Base-by-base conservation (phyloP, 92 coral and sea anemone species). In the Bergia sp. region DNA sequence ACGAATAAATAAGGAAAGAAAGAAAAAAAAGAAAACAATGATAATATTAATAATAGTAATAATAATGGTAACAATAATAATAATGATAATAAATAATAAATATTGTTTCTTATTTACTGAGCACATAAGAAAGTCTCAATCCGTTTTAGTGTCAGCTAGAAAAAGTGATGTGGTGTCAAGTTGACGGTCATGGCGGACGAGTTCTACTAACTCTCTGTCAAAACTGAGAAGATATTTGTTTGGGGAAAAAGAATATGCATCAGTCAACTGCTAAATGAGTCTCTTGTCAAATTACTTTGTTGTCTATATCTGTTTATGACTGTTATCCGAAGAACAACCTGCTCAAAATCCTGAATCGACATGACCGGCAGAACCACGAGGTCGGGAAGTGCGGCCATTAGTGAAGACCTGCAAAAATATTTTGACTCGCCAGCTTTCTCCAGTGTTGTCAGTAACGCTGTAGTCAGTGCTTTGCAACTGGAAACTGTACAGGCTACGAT, bases 381-480 rank as follows among this genome's bases (percentile, higher is more conserved):
- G 0, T 73, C 77, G 76, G 73, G 87, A 36, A 45, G 55, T 13
- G n/a, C 76, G 6, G 77, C 72, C 76, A 83, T 53, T 50, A 39
- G 87, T 21, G 77, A 83, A 55, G 87, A 83, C 45, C 87, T 65
- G 49, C 87, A 83, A 49, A 83, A 83, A 61, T 83, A 83, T 83
- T 83, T 83, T 37, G 42, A 83, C 71, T 83, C 78, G 42, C 76
- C 87, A 43, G 87, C 77, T 37, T 83, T 65, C 55, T 43, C 49
- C 21, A 44, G 20, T 4, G 73, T 41, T 37, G 37, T 83, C 36
- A 83, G 43, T 42, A 83, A 83, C 15, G 76, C 73, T 37, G 87
- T 83, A 43, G 75, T 83, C 64, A 45, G 73, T 23, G 87, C 73
- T 58, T 58, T 83, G 50, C 69, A 83, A 65, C 49, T 37, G 73